Base-by-base conservation (phyloP, 2,113 vertebrate genomes). In the Oreochromis tanganicae region DNA sequence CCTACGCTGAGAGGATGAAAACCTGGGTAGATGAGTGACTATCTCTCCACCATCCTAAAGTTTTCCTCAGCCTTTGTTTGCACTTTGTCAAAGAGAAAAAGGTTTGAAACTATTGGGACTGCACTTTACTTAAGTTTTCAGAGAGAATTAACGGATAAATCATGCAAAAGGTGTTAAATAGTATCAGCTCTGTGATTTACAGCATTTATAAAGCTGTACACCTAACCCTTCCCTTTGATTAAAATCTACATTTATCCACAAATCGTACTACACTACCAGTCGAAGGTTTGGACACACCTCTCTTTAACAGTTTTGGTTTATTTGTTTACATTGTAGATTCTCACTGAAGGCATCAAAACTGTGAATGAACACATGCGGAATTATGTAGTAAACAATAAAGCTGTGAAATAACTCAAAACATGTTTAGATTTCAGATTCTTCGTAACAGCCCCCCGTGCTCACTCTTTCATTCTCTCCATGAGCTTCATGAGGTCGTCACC, bases 1-100 rank as follows among this genome's bases (percentile, higher is more conserved):
- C 81, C 92, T 96, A 97, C 79, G 21, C 95, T 38, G 91, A 95
- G 6, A 54, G 19, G 21, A 85, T 52, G 17, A 71, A 61, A 8
- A 32, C 17, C 12, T 3, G 59, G 59, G 29, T 11, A 34, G 59
- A 63, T 34, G 63, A 71, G 66, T 71, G 7, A 71, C 5, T 4
- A 0, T 71, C 38, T 43, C 38, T 21, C 66, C 7, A 1, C 2
- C 17, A 14, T 73, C 13, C n/a, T 43, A 0, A 0, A 73, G 38
- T 16, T 46, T 43, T 71, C n/a, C 21, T 71, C 66, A 43, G 66
- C 12, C 38, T 63, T 36, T 36, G 32, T 63, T 63, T 68, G 36
- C n/a, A 68, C 63, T 68, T 68, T 68, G n/a, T 1, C 27, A 5
- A 59, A 59, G 57, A 61, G 27, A 29, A 29, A 16, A 59, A 59